phyloP scores from a whole-genome alignment of 1,140 invertebrate species.

The Megalopta genalis region DNA sequence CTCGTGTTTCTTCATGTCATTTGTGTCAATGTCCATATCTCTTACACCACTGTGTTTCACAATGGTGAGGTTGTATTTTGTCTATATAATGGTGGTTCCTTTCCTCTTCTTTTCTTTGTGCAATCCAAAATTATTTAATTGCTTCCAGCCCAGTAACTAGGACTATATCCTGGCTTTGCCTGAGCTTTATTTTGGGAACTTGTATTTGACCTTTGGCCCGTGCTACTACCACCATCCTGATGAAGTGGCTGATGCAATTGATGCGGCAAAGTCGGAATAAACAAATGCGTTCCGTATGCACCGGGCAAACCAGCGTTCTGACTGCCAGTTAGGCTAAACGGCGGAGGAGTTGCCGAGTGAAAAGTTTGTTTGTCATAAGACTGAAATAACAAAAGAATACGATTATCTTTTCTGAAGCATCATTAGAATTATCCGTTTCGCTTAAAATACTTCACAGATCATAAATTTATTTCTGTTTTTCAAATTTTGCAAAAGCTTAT shows the following conservation, averaged over 20 bases:
- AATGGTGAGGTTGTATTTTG: slow-evolving; percentile 50
- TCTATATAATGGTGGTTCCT: slow-evolving; percentile 38
- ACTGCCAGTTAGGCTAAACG: slow-evolving; percentile 87
- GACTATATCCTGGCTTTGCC: slow-evolving; percentile 84
- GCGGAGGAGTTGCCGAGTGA: slow-evolving; percentile 90
- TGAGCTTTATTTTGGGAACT: slow-evolving; percentile 85
- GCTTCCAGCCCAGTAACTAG: slow-evolving; percentile 83
- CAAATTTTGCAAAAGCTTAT: not conserved
- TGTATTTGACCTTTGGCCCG: slow-evolving; percentile 84
- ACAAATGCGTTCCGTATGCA: slow-evolving; percentile 84
- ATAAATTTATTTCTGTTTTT: not conserved
- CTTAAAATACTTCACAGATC: not conserved
- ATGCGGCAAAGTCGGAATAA: slow-evolving; percentile 87
- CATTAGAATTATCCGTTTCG: not conserved
- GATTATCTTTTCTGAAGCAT: not conserved
- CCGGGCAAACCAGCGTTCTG: slow-evolving; percentile 87
- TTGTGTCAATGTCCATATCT: slow-evolving; percentile 55
- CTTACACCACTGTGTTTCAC: slow-evolving; percentile 51
- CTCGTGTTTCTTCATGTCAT: slow-evolving; percentile 40
- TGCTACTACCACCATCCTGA: slow-evolving; percentile 85
- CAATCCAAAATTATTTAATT: slow-evolving; percentile 75
- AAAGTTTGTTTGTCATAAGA: slow-evolving; percentile 92
- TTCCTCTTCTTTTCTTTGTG: slow-evolving; percentile 8
- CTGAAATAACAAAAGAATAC: slow-evolving; percentile 78
- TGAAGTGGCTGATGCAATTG: slow-evolving; percentile 88